These are phyloP conservation scores for Xylota sylvarum DNA, from an alignment of 2,888 invertebrate species.

Conservation along the genomic window DNA sequence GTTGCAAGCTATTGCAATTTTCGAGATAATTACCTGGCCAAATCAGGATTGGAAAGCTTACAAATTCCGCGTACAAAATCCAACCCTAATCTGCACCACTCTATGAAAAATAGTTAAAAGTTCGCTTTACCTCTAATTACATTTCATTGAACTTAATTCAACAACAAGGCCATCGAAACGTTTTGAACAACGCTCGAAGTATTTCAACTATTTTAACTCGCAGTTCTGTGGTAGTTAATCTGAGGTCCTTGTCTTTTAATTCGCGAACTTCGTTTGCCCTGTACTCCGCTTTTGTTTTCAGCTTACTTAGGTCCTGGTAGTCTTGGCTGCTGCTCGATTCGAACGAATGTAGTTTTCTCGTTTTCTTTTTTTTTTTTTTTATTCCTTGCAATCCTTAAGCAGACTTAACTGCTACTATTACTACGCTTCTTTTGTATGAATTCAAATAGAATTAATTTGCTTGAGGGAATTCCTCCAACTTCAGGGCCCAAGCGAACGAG, in stretches of 20 bases:
- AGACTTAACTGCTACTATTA: conserved; percentile 53
- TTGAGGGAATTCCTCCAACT: conserved; percentile 64
- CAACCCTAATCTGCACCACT: not conserved
- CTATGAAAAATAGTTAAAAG: conserved; percentile 5
- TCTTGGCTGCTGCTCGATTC: not conserved
- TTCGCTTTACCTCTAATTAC: conserved; percentile 17
- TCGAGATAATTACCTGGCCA: not conserved
- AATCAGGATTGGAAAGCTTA: not conserved
- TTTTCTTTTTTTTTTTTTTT: not conserved
- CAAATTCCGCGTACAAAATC: not conserved
- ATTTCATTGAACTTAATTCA: conserved; percentile 41
- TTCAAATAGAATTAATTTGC: conserved; percentile 76
- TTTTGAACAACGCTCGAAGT: conserved; percentile 27
- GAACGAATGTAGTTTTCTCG: not conserved
- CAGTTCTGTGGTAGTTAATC: conserved; percentile 45
- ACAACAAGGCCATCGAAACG: conserved; percentile 19
- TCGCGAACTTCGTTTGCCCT: conserved; percentile 36
- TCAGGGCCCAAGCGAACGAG: conserved; percentile 50
- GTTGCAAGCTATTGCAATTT: too few relatives aligned
- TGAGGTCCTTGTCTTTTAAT: conserved; percentile 48
- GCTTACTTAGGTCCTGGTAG: conserved; percentile 34
- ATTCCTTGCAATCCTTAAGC: conserved; percentile 23
- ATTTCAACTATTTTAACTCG: conserved; percentile 37
- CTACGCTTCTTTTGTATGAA: conserved; percentile 68
- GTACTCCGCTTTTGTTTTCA: conserved; percentile 32